Percentiles rank a stretch among this genome's conserved stretches.
phyloP scores from a whole-genome alignment of 2,797 vertebrate species.

The Sparus aurata region DNA sequence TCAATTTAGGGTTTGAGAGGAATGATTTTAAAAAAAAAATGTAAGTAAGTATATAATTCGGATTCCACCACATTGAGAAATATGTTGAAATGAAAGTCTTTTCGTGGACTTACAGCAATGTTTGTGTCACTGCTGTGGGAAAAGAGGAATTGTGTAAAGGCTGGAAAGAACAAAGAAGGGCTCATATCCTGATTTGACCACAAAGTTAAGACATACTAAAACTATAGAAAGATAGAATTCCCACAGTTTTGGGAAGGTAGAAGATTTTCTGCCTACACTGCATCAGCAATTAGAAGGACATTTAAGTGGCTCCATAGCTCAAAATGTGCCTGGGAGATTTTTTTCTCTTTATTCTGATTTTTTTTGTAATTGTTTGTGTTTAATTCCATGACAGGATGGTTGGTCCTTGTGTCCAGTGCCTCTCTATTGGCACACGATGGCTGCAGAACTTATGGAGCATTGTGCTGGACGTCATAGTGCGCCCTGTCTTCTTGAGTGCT shows the following conservation, averaged over 20 bases:
- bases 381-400: conserved; percentile 77
- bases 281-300: neutral
- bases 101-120: neutral
- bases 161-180: neutral
- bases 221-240: neutral
- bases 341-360: neutral
- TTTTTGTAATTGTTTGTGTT: conserved; percentile 9
- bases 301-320: neutral
- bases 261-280: neutral
- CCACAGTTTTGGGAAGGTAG: neutral
- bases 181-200: neutral
- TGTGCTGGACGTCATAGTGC: conserved; percentile 74
- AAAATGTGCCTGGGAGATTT: neutral
- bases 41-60: neutral
- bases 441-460: conserved; percentile 82
- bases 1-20: too few relatives aligned
- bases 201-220: neutral
- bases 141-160: neutral
- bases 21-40: too few relatives aligned
- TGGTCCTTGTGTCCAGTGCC: conserved; percentile 77
- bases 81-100: neutral
- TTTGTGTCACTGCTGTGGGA: neutral
- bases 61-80: neutral
- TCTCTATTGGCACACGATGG: conserved; percentile 77
- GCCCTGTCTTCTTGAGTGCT: conserved; percentile 78